These are phyloP conservation scores for Congeria kusceri DNA, from an alignment of 2,888 invertebrate genomes.

Conservation along the genomic window DNA sequence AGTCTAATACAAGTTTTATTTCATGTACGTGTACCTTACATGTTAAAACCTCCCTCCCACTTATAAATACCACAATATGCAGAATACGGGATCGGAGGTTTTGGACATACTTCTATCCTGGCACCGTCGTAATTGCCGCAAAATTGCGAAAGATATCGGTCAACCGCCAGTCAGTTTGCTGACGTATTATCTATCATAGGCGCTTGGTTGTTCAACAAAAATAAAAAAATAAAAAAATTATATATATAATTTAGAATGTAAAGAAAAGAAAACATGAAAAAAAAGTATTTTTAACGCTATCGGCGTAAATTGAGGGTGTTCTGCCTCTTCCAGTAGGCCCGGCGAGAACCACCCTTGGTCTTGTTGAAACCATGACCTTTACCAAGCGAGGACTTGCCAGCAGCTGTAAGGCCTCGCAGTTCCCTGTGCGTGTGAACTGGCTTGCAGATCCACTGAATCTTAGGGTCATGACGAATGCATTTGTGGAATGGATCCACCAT, in stretches of 20 bases:
- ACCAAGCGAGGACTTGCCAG: constrained; percentile 97
- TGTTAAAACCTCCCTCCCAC: too few relatives aligned
- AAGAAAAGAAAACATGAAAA: constrained; percentile 52
- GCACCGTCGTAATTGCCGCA: too few relatives aligned
- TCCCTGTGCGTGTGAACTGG: constrained; percentile 99
- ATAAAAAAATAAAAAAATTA: too few relatives aligned
- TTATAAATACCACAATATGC: too few relatives aligned
- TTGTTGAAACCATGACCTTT: constrained; percentile 88
- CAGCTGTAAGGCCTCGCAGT: constrained; percentile 98
- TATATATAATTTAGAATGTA: constrained; percentile 21
- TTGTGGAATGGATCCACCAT: constrained; percentile 95
- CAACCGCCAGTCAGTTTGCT: too few relatives aligned
- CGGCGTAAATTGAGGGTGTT: constrained; percentile 97
- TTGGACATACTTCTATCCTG: too few relatives aligned
- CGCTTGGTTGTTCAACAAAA: too few relatives aligned
- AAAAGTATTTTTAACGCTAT: constrained; percentile 94
- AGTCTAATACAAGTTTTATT: too few relatives aligned
- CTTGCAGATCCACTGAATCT: constrained; percentile 99
- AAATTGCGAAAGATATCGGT: too few relatives aligned
- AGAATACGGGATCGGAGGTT: too few relatives aligned
- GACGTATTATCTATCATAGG: too few relatives aligned
- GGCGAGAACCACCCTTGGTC: constrained; percentile 97
- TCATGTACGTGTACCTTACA: too few relatives aligned
- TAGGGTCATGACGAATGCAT: constrained; percentile 97
- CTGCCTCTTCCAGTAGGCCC: constrained; percentile 97